Evolutionary conservation across 2,797 vertebrate species (phyloP), one percentile per base, ranked within the genome.

Genomic region (Chiloscyllium punctatum): DNA sequence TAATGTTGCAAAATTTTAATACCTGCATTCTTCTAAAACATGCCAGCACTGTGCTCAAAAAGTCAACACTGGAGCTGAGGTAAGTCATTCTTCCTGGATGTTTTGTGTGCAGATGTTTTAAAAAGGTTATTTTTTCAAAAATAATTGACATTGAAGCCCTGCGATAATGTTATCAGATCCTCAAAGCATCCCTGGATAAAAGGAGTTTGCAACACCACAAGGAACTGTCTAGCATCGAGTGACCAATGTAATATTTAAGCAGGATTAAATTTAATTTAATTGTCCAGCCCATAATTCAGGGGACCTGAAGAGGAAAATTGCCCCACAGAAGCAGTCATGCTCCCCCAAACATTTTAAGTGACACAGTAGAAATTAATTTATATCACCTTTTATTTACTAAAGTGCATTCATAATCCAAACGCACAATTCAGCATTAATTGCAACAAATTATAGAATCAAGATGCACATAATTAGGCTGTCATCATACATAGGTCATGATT

Each of bases 391-490:
- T 72, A 72, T 94, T 94, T 42, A 18, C 25, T 33, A 51, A 94
- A 92, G 21, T 69, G 25, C 11, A 77, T 95, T 57, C 42, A 51
- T 21, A 71, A 77, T 77, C 30, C 48, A 95, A 77, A 51, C 71
- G 57, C 30, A 95, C 25, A n/a, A 69, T 92, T 92, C 69, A 77
- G 48, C 71, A 74, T 95, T 74, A 77, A 74, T 77, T 77, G 69
- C 72, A 33, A 74, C 53, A 74, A 94, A 74, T 72, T 94, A 94
- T 74, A 74, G 68, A 94, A 74, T 51, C 69, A 72, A 94, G 69
- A 42, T 30, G 48, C 48, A 95, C 53, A 33, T 77, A 74, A 74
- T 95, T 72, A 77, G 94, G 71, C 51, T 77, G 69, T 74, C 90
- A 69, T 42, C 9, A n/a, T 21, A 42, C 62, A 27, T 69, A 57